Evolutionary conservation across 2,888 invertebrate genomes (phyloP).

Genomic region (Pyrrhia umbra): DNA sequence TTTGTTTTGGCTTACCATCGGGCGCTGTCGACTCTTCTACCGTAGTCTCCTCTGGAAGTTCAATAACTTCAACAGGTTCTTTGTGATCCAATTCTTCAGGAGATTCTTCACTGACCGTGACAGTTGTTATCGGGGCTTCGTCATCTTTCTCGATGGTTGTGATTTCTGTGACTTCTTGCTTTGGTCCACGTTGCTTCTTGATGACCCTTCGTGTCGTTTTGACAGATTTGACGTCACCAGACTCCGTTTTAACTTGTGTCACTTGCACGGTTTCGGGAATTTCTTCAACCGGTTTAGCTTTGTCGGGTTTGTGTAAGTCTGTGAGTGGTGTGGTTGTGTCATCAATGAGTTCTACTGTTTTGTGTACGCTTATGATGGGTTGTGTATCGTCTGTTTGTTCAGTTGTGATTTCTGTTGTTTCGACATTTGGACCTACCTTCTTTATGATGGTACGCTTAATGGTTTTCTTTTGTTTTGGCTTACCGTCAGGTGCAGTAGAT

Average conservation of each 20-base stretch:
- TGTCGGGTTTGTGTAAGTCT: conserved; percentile 10
- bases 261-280: conserved; percentile 40
- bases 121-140: conserved; percentile 70
- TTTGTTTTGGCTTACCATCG: conserved; percentile 69
- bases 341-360: conserved; percentile 70
- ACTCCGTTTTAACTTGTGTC: conserved; percentile 63
- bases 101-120: conserved; percentile 62
- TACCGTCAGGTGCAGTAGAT: conserved; percentile 30
- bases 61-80: conserved; percentile 9
- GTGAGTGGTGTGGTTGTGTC: conserved; percentile 66
- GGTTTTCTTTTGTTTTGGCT: conserved; percentile 64
- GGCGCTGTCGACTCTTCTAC: conserved; percentile 47
- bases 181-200: conserved; percentile 24
- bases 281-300: conserved; percentile 15
- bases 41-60: conserved; percentile 32
- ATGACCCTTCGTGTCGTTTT: conserved; percentile 21
- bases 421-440: conserved; percentile 78
- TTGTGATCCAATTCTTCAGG: conserved; percentile 66
- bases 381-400: conserved; percentile 50
- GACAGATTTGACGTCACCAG: background rate
- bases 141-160: conserved; percentile 73
- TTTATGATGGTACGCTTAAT: conserved; percentile 84
- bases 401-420: conserved; percentile 77
- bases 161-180: conserved; percentile 29
- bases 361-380: conserved; percentile 59